Evolutionary conservation across 2,888 invertebrate species (phyloP), one percentile per base, ranked within the genome.

Genomic region (Machimus atricapillus): DNA sequence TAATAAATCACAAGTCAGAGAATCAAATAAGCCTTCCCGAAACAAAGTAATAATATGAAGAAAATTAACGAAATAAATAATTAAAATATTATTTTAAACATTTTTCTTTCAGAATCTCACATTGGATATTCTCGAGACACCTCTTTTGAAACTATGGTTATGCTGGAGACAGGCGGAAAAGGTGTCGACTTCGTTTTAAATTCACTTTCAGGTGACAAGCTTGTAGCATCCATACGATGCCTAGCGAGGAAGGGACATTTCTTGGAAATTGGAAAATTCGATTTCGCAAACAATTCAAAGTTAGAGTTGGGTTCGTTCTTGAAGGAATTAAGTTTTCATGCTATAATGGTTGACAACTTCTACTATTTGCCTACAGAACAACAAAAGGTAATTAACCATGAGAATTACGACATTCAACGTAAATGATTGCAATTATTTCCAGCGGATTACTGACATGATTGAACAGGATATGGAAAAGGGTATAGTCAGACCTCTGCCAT

Each of bases 131-230:
- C 98, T 9, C 95, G 97, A 90, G 96, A 98, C 91, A 94, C 95
- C 0, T 95, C 96, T 0, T 99, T 99, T 91, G 98, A 98, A 91
- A 94, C 95, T 89, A 95, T 98, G 94, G 94, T 99, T 86, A 94
- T 96, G 89, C 94, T 93, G 79, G 94, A 95, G 90, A 98, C 98
- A 0, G 94, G 95, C 8, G 98, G 98, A 14, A 94, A 94, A 89
- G 98, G 98, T 52, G 98, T 99, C 0, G 97, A 99, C 91, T 93
- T 98, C 86, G 96, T 99, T n/a, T 93, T 98, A 8, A 99, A 99
- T 92, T 98, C 98, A 0, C 93, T 99, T 76, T 95, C 98, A 0
- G 98, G 97, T 90, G 98, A 99, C 76, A 98, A 98, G 92, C 94
- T 98, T 0, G 94, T 95, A 90, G 96, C 95, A 0, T 95, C 95